Conservation (phyloP, 2,888 invertebrate genomes). For the Cyclophora punctaria region DNA sequence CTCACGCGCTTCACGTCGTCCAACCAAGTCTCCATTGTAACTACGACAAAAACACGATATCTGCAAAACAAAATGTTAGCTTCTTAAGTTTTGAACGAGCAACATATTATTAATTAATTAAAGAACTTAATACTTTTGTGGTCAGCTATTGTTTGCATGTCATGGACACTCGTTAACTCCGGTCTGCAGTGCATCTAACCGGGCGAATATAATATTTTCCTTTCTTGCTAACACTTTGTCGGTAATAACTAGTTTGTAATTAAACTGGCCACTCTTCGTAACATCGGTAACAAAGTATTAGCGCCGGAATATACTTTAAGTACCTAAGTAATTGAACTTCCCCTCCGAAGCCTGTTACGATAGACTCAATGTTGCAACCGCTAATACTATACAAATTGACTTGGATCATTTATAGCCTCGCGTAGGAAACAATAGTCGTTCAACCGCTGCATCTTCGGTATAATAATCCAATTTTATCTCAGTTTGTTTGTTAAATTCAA, state of each 20-base stretch:
- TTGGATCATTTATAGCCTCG: constrained; percentile 15
- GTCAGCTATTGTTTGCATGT: too few species aligned
- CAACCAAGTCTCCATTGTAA: constrained; percentile 86
- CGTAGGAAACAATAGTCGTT: constrained; percentile 24
- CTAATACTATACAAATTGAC: constrained; percentile 10
- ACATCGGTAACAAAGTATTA: not conserved
- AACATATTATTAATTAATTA: too few species aligned
- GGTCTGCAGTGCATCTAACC: not conserved
- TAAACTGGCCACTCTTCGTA: constrained; percentile 1
- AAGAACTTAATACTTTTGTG: too few species aligned
- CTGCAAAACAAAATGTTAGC: too few species aligned
- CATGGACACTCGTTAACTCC: too few species aligned
- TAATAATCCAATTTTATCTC: constrained; percentile 20
- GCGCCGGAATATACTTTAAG: not conserved
- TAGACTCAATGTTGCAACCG: constrained; percentile 9
- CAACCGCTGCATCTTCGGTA: constrained; percentile 27
- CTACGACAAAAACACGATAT: too few species aligned
- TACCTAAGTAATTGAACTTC: not conserved
- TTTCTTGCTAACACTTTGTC: not conserved
- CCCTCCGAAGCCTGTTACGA: constrained; percentile 2
- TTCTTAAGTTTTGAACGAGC: too few species aligned
- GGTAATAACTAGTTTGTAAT: not conserved
- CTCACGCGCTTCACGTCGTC: constrained; percentile 87
- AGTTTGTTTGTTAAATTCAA: constrained; percentile 26
- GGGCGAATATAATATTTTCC: not conserved